Percentiles rank a stretch among this genome's conserved stretches.
Conservation (phyloP, 2,113 vertebrate species). For the Brienomyrus longianalis region DNA sequence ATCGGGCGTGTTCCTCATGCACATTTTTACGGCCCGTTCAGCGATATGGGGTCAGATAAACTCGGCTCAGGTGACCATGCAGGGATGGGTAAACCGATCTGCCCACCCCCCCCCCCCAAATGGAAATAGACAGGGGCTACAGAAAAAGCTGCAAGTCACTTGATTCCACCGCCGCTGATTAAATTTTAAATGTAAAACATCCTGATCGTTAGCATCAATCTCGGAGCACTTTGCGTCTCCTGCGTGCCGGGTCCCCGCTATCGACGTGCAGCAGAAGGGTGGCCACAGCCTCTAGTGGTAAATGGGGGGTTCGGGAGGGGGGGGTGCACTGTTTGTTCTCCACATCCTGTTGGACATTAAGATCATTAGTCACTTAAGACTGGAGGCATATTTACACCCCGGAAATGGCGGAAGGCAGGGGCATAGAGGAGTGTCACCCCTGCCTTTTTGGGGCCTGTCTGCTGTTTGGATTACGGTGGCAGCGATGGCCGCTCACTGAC, state of each 20-base stretch:
- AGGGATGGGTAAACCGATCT: not conserved
- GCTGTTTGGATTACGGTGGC: not conserved
- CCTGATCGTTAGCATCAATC: constrained; percentile 4
- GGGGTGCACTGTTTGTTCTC: constrained; percentile 56
- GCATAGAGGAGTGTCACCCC: constrained; percentile 64
- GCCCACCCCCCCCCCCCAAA: not conserved
- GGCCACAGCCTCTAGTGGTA: not conserved
- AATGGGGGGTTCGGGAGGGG: not conserved
- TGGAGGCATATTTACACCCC: constrained; percentile 72
- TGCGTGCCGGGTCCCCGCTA: not conserved
- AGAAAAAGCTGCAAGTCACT: not conserved
- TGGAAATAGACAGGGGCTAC: not conserved
- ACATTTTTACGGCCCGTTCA: not conserved
- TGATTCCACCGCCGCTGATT: not conserved
- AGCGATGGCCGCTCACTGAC: not conserved
- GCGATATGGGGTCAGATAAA: not conserved
- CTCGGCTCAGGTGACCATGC: not conserved
- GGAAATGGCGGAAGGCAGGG: constrained; percentile 61
- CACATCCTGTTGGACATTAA: constrained; percentile 66
- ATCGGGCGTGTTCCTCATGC: not conserved
- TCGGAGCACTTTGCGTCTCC: not conserved
- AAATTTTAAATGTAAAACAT: constrained; percentile 16
- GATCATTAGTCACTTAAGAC: constrained; percentile 71
- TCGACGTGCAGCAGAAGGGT: not conserved
- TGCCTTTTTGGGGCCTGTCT: not conserved